Percentiles rank a stretch among this genome's conserved stretches.
Conservation (phyloP, 1,140 invertebrate genomes). For the Neodiprion lecontei region DNA sequence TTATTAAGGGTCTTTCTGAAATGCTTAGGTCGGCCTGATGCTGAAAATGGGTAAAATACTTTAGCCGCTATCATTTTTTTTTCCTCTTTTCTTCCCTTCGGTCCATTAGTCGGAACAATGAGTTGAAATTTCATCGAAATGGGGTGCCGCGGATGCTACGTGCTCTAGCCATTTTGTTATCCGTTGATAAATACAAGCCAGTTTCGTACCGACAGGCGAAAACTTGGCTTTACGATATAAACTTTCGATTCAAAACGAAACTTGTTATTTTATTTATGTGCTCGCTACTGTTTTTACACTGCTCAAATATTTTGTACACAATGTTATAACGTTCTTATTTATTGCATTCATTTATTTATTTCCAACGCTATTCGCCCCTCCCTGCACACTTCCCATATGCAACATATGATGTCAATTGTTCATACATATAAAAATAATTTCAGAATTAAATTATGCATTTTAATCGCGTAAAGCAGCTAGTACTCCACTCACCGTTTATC, state of each 20-base stretch:
- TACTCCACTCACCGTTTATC: too few species aligned
- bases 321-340: too few species aligned
- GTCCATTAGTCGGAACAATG: constrained; percentile 25
- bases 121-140: not conserved
- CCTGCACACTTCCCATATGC: too few species aligned
- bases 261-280: not conserved
- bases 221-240: constrained; percentile 23
- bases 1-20: constrained; percentile 19
- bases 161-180: constrained; percentile 60
- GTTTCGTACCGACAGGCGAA: constrained; percentile 60
- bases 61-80: not conserved
- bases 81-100: not conserved
- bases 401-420: too few species aligned
- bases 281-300: not conserved
- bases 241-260: not conserved
- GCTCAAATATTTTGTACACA: too few species aligned
- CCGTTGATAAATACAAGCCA: constrained; percentile 61
- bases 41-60: constrained; percentile 22
- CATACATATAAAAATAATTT: too few species aligned
- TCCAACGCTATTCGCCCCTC: too few species aligned
- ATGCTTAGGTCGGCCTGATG: constrained; percentile 22
- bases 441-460: too few species aligned
- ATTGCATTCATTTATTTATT: too few species aligned
- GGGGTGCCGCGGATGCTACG: not conserved
- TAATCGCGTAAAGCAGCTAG: too few species aligned